These are phyloP conservation scores for Drosophila buzzatii DNA, from an alignment of 2,888 invertebrate genomes.

Conservation along the genomic window DNA sequence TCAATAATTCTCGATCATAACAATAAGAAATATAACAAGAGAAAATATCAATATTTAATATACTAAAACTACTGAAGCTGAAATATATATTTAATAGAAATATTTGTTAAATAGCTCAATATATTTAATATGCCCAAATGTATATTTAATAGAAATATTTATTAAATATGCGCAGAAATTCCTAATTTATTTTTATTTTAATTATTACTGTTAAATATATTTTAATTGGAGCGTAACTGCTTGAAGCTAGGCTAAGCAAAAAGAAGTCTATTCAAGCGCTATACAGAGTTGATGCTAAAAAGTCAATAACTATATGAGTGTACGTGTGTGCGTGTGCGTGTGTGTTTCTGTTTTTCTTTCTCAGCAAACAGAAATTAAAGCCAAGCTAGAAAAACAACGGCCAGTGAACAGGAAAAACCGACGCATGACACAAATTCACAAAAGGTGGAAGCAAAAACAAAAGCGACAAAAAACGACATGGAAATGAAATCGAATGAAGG, in stretches of 20 bases:
- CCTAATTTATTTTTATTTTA: too few relatives aligned
- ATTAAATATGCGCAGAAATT: too few relatives aligned
- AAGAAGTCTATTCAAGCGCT: not conserved
- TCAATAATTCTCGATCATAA: too few relatives aligned
- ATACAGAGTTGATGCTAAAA: slow-evolving; percentile 34
- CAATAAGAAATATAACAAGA: too few relatives aligned
- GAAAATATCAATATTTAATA: too few relatives aligned
- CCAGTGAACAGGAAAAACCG: slow-evolving; percentile 54
- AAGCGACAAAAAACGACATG: slow-evolving; percentile 63
- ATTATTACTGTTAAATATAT: not conserved
- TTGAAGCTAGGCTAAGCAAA: slow-evolving; percentile 32
- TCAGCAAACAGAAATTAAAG: slow-evolving; percentile 76
- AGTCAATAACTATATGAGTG: slow-evolving; percentile 38
- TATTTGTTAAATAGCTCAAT: too few relatives aligned
- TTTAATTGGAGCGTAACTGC: slow-evolving; percentile 57
- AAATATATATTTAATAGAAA: too few relatives aligned
- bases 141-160: too few relatives aligned
- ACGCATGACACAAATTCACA: slow-evolving; percentile 79
- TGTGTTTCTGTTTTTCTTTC: slow-evolving; percentile 73
- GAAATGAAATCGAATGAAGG: slow-evolving; percentile 72
- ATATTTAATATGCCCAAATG: too few relatives aligned
- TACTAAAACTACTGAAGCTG: too few relatives aligned
- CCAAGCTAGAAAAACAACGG: slow-evolving; percentile 39
- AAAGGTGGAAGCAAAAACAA: slow-evolving; percentile 57
- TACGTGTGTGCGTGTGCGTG: slow-evolving; percentile 1